Evolutionary conservation across 2,797 vertebrate species (phyloP).

Genomic region (Hyperoplus immaculatus): DNA sequence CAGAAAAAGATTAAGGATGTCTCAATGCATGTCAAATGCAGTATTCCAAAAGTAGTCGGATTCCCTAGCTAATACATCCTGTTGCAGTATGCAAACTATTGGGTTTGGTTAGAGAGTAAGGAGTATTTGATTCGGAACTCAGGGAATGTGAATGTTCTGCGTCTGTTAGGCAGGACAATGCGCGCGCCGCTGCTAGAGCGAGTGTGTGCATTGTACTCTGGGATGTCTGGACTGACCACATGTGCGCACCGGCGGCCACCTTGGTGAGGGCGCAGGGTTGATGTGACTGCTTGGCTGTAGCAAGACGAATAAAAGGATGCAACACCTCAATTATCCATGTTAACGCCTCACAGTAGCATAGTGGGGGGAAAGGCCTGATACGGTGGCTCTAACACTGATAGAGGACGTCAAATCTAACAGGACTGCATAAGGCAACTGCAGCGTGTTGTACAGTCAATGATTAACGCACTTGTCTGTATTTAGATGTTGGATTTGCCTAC

Average conservation of each 20-base stretch:
- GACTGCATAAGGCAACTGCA: not conserved
- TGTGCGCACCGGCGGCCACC: constrained; percentile 47
- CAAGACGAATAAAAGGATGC: not conserved
- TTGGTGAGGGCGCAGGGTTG: constrained; percentile 16
- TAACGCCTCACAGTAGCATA: not conserved
- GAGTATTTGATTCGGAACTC: not conserved
- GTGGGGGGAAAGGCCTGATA: not conserved
- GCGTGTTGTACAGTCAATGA: constrained; percentile 32
- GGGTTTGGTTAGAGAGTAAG: too few relatives aligned
- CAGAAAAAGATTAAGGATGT: too few relatives aligned
- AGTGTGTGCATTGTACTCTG: constrained; percentile 47
- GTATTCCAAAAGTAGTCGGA: too few relatives aligned
- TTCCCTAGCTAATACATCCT: too few relatives aligned
- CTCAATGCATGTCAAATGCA: too few relatives aligned
- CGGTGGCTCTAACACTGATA: not conserved
- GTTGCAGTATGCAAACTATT: too few relatives aligned
- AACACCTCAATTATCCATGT: not conserved
- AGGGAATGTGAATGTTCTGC: not conserved
- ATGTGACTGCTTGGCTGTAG: constrained; percentile 16
- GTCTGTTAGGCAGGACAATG: constrained; percentile 27
- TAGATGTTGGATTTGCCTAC: constrained; percentile 8
- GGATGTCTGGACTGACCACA: constrained; percentile 64
- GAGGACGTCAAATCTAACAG: not conserved
- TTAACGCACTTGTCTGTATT: constrained; percentile 41
- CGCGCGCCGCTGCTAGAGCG: constrained; percentile 3